phyloP scores from a whole-genome alignment of 2,113 vertebrate genomes.

The Pterocles gutturalis region DNA sequence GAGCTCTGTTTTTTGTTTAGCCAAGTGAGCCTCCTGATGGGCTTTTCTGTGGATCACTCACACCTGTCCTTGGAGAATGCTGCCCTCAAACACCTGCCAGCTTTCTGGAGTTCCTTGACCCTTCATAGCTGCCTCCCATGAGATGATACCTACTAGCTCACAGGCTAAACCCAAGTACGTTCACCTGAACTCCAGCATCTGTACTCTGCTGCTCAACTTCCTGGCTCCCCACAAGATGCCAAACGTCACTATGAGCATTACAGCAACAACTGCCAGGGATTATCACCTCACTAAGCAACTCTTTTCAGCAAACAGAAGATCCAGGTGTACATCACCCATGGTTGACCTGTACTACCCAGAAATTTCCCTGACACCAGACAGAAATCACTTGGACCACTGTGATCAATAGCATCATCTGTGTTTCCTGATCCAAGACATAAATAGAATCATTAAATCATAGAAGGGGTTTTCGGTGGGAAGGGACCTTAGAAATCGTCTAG shows the following conservation, averaged over 20 bases:
- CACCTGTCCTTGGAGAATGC: not conserved
- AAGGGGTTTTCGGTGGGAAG: too few relatives aligned
- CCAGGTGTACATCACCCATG: not conserved
- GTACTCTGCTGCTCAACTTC: not conserved
- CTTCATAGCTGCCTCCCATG: not conserved
- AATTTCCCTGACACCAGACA: not conserved
- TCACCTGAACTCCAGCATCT: not conserved
- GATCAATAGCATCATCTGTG: not conserved
- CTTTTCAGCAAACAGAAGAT: not conserved
- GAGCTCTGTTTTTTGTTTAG: not conserved
- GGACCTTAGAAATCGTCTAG: too few relatives aligned
- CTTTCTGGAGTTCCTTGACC: not conserved
- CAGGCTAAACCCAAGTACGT: not conserved
- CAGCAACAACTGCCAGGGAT: not conserved
- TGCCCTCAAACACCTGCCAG: not conserved
- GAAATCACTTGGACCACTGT: not conserved
- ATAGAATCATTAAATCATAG: too few relatives aligned
- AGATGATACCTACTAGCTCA: not conserved
- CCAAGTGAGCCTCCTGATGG: not conserved
- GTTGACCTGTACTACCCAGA: not conserved
- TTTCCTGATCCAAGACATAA: not conserved
- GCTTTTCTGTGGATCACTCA: not conserved
- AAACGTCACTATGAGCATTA: not conserved
- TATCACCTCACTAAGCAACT: not conserved
- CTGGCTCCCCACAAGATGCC: not conserved